Conservation (phyloP, 2,797 vertebrate species). For the Danio kyathit region DNA sequence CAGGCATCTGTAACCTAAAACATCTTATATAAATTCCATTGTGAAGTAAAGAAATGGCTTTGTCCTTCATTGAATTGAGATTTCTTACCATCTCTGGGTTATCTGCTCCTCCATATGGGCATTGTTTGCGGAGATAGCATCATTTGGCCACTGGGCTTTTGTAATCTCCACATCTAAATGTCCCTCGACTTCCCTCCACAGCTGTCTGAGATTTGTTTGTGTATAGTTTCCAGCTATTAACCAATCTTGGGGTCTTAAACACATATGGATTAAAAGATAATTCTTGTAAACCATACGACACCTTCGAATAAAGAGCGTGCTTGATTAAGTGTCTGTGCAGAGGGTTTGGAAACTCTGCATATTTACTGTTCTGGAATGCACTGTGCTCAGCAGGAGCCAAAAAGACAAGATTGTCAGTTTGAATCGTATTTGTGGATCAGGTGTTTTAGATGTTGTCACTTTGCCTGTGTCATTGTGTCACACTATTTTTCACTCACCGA, state of each 20-base stretch:
- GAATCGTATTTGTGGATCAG: constrained; percentile 4
- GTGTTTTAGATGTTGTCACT: constrained; percentile 31
- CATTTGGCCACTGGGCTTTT: constrained; percentile 10
- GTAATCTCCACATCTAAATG: constrained; percentile 46
- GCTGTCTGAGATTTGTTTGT: constrained; percentile 34
- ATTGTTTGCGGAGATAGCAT: constrained; percentile 36
- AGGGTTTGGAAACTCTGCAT: neutral
- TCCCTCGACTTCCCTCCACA: constrained; percentile 27
- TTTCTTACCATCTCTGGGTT: constrained; percentile 24
- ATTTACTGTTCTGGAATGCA: neutral
- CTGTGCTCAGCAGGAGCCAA: neutral
- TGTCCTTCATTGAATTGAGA: constrained; percentile 10
- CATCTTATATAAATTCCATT: neutral
- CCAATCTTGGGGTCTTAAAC: neutral
- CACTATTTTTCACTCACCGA: neutral
- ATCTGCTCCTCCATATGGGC: constrained; percentile 29
- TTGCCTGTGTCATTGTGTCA: neutral
- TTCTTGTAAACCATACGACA: constrained; percentile 14
- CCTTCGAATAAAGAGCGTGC: neutral
- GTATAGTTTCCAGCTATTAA: constrained; percentile 6
- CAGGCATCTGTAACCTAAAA: neutral
- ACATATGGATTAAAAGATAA: constrained; percentile 35
- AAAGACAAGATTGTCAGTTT: constrained; percentile 22
- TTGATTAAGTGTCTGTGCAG: constrained; percentile 29
- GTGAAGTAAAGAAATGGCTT: constrained; percentile 17